These are phyloP conservation scores for Philereme transversata DNA, from an alignment of 2,888 invertebrate genomes.

Conservation along the genomic window DNA sequence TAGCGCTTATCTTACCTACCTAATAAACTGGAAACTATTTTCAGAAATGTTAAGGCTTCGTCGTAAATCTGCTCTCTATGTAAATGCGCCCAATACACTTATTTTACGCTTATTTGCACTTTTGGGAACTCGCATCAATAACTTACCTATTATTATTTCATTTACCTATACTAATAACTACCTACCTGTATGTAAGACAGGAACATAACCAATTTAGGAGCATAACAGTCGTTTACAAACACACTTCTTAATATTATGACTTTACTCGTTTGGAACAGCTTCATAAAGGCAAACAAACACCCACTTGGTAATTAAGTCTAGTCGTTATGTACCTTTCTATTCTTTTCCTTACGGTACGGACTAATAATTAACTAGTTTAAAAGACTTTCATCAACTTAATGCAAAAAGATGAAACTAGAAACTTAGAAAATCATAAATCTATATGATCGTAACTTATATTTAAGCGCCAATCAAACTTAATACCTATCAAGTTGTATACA, in stretches of 20 bases:
- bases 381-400: no score
- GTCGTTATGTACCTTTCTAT: no score
- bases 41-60: no score
- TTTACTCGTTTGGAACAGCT: slow-evolving; percentile 22
- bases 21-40: background rate
- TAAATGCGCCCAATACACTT: slow-evolving; percentile 4
- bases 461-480: no score
- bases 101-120: slow-evolving; percentile 16
- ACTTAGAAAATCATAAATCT: no score
- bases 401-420: no score
- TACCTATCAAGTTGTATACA: background rate
- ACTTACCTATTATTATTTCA: no score
- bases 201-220: slow-evolving; percentile 11
- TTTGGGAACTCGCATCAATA: background rate
- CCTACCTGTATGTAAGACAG: slow-evolving; percentile 10
- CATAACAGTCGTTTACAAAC: slow-evolving; percentile 32
- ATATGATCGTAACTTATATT: no score
- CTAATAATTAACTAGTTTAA: no score
- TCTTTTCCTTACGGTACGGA: no score
- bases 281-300: background rate
- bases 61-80: slow-evolving; percentile 2
- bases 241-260: slow-evolving; percentile 25
- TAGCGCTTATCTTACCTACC: background rate
- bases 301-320: no score
- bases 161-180: no score